These are phyloP conservation scores for Lophura swinhoii DNA, from an alignment of 2,797 vertebrate species.

Conservation along the genomic window DNA sequence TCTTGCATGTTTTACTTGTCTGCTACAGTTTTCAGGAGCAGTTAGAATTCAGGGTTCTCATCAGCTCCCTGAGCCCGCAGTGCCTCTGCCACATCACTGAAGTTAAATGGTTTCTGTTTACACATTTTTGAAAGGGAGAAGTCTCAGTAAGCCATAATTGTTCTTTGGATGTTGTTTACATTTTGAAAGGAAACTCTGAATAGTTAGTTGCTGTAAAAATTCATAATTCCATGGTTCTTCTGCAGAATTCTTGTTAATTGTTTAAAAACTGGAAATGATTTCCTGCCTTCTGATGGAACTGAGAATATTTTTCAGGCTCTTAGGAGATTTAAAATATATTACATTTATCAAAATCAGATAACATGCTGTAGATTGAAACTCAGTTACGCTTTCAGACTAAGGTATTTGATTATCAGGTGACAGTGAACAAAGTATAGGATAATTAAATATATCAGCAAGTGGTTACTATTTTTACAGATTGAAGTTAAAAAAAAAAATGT, in stretches of 20 bases:
- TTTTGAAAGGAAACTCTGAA: conserved; percentile 1
- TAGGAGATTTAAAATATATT: background rate
- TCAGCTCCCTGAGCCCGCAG: conserved; percentile 52
- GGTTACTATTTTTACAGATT: background rate
- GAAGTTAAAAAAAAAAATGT: background rate
- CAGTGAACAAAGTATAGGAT: background rate
- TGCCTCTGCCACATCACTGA: conserved; percentile 70
- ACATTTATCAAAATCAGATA: background rate
- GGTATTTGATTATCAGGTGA: background rate
- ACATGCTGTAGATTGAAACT: background rate
- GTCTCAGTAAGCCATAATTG: conserved; percentile 27
- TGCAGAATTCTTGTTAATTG: conserved; percentile 1
- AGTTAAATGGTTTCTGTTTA: conserved; percentile 47
- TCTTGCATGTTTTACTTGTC: background rate
- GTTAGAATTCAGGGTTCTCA: background rate
- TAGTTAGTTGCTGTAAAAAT: background rate
- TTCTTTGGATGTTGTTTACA: background rate
- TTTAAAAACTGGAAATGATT: conserved; percentile 7
- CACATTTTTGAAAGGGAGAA: conserved; percentile 60
- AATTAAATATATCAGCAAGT: background rate
- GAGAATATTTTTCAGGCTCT: background rate
- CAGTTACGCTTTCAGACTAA: background rate
- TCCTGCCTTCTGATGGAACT: background rate
- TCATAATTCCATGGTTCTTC: background rate
- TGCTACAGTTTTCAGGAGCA: background rate